Percentiles rank a stretch among this genome's conserved stretches.
These are phyloP conservation scores for Remorina albescens DNA, from an alignment of 2,797 vertebrate species.

Conservation along the genomic window DNA sequence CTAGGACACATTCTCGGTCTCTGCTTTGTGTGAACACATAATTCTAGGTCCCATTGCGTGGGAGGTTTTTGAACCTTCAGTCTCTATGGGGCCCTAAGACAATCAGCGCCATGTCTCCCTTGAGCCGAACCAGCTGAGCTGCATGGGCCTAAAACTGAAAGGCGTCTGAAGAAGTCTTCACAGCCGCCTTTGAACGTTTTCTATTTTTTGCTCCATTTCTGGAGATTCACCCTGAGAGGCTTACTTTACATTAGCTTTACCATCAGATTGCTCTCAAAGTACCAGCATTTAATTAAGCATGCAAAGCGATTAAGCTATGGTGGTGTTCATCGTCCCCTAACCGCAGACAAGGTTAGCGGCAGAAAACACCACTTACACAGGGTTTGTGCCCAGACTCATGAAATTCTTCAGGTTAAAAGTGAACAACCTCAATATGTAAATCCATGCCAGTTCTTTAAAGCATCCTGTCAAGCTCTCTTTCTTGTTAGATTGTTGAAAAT, in stretches of 20 bases:
- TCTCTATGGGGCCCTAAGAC: slow-evolving; percentile 42
- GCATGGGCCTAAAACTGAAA: slow-evolving; percentile 59
- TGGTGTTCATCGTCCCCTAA: slow-evolving; percentile 56
- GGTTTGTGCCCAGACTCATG: slow-evolving; percentile 16
- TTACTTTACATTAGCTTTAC: slow-evolving; percentile 73
- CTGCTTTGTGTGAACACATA: slow-evolving; percentile 10
- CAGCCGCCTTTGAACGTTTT: slow-evolving; percentile 60
- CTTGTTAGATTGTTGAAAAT: no score
- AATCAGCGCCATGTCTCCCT: slow-evolving; percentile 56
- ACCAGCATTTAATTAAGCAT: slow-evolving; percentile 71
- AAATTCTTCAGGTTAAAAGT: slow-evolving; percentile 13
- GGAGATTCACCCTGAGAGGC: slow-evolving; percentile 70
- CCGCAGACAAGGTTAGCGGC: slow-evolving; percentile 60
- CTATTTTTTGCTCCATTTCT: slow-evolving; percentile 66
- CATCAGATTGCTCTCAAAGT: slow-evolving; percentile 74
- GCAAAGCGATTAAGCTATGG: slow-evolving; percentile 68
- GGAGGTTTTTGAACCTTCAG: slow-evolving; percentile 33
- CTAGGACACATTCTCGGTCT: slow-evolving; percentile 1
- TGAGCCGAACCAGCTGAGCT: slow-evolving; percentile 59
- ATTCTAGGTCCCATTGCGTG: slow-evolving; percentile 7
- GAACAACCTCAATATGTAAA: neutral
- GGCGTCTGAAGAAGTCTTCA: slow-evolving; percentile 51
- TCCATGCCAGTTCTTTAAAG: neutral
- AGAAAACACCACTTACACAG: slow-evolving; percentile 12
- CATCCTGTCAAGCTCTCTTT: neutral